Evolutionary conservation across 2,113 vertebrate species (phyloP), one percentile per base, ranked within the genome.

Genomic region (Monopterus albus): DNA sequence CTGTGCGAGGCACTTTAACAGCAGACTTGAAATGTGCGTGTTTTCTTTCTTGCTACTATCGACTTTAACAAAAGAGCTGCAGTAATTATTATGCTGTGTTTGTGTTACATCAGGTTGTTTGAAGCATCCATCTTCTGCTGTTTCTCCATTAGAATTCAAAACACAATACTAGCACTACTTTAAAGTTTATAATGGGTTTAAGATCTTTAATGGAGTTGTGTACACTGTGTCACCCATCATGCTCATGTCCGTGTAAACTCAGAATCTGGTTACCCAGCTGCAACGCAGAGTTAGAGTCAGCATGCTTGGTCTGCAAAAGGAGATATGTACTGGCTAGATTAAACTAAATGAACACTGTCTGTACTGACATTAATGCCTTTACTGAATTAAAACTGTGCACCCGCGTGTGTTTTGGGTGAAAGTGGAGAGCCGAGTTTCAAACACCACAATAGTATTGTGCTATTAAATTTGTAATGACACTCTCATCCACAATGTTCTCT

Each of bases 171-270:
- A 13, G 39, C 40, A n/a, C 43, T 36, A 23, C 29, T 50, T 75
- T 7, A 60, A 57, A 43, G 29, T 49, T 60, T 42, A 53, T 50
- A 66, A 59, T 55, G 51, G 61, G 64, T 55, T 14, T 18, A 46
- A 52, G 51, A 55, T 53, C 36, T 33, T 56, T 53, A 25, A 38
- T 62, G 52, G 25, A 61, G 23, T 20, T 14, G 43, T 15, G 15
- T 14, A 43, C 17, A 7, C 46, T 0, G 11, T 50, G 53, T 31
- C 60, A 39, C 35, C 49, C 21, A 18, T 39, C 63, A 15, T 10
- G 40, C 10, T 36, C 38, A 21, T 25, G 40, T 39, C 60, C 11
- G 49, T 35, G 60, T 20, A 28, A 63, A 71, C 18, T 20, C n/a
- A 14, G 17, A 61, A 5, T 36, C 12, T 43, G 18, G 23, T 14